Conservation (phyloP, 2,113 vertebrate genomes). For the Hymenochirus boettgeri region DNA sequence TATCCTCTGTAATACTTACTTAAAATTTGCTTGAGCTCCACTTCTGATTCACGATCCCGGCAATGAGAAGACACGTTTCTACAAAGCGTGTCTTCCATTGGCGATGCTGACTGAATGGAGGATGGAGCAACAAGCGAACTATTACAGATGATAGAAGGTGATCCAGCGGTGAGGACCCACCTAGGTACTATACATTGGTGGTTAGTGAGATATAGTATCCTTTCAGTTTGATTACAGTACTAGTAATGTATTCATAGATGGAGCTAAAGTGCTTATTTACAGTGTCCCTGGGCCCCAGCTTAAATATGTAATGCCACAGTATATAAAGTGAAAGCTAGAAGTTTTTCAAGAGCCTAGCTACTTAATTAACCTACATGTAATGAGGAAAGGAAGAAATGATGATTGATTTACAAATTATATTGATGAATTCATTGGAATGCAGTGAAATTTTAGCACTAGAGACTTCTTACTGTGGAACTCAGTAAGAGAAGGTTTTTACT, state of each 20-base stretch:
- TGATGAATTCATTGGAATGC: constrained; percentile 38
- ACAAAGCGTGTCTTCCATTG: too few species aligned
- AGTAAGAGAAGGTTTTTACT: constrained; percentile 33
- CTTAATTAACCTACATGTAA: constrained; percentile 31
- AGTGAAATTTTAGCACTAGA: constrained; percentile 19
- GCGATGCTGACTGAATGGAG: too few species aligned
- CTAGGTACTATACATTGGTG: too few species aligned
- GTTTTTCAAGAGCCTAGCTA: constrained; percentile 14
- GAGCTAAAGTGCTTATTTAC: constrained; percentile 7
- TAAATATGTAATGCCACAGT: background rate
- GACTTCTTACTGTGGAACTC: constrained; percentile 2
- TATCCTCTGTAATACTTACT: too few species aligned
- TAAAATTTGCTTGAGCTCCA: too few species aligned
- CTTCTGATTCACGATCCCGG: too few species aligned
- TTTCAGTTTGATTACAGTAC: constrained; percentile 20
- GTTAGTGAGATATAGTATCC: too few species aligned
- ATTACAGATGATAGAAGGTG: too few species aligned
- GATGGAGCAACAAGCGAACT: too few species aligned
- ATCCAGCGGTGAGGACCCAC: too few species aligned
- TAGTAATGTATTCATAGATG: constrained; percentile 26
- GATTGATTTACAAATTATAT: constrained; percentile 40
- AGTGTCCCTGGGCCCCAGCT: constrained; percentile 7
- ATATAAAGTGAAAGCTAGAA: constrained; percentile 18
- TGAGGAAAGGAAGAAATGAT: constrained; percentile 29
- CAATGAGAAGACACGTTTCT: too few species aligned